A percentile compares a stretch with the other conserved stretches of the same genome.
These are phyloP conservation scores for Apis laboriosa DNA, from an alignment of 1,140 invertebrate genomes.

Conservation along the genomic window DNA sequence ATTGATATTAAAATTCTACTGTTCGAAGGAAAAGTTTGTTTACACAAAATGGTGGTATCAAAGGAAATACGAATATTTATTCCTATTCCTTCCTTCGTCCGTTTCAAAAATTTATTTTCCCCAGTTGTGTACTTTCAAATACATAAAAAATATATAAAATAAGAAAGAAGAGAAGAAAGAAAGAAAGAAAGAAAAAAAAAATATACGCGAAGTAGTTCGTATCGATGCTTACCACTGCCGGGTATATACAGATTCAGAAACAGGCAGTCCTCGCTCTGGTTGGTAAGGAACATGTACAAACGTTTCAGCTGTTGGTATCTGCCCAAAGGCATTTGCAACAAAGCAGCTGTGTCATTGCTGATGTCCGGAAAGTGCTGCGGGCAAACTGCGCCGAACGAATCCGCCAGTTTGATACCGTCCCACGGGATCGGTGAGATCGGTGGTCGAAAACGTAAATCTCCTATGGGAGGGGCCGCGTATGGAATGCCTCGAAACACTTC, in stretches of 20 bases:
- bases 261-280: conserved; percentile 95
- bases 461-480: conserved; percentile 90
- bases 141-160: neutral
- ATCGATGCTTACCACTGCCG: conserved; percentile 85
- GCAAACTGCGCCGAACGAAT: conserved; percentile 88
- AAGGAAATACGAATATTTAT: too few species aligned
- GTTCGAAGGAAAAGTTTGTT: too few species aligned
- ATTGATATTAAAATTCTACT: too few species aligned
- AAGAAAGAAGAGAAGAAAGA: neutral
- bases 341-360: conserved; percentile 85
- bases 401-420: conserved; percentile 87
- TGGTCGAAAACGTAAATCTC: conserved; percentile 86
- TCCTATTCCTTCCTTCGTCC: too few species aligned
- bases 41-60: too few species aligned
- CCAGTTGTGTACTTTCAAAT: too few species aligned
- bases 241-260: conserved; percentile 94
- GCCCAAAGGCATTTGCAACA: conserved; percentile 86
- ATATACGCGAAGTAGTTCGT: neutral
- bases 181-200: neutral
- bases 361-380: conserved; percentile 89
- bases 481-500: conserved; percentile 91
- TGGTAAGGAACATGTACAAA: conserved; percentile 85
- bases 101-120: too few species aligned
- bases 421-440: conserved; percentile 86
- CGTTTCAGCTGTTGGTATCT: conserved; percentile 85